Conservation (phyloP, 2,797 vertebrate species). For the Paratrypauchen microcephalus region DNA sequence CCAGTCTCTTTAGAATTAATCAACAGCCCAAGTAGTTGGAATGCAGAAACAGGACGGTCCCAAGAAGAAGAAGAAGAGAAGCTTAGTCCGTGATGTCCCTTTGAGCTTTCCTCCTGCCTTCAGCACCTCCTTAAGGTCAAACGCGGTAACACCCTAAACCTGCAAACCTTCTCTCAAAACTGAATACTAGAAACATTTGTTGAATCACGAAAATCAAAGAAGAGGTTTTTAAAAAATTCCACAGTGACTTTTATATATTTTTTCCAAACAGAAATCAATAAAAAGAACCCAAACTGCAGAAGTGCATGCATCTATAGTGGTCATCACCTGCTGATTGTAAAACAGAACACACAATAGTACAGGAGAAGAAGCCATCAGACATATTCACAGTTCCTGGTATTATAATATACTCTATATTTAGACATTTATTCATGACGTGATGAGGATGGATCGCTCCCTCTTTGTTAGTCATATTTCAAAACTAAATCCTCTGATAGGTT, state of each 20-base stretch:
- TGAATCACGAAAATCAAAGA: slow-evolving; percentile 44
- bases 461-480: slow-evolving; percentile 71
- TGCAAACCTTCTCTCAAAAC: slow-evolving; percentile 52
- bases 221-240: slow-evolving; percentile 25
- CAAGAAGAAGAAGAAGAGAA: slow-evolving; percentile 25
- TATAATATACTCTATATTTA: slow-evolving; percentile 79
- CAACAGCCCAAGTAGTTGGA: slow-evolving; percentile 56
- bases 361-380: slow-evolving; percentile 75
- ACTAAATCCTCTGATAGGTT: slow-evolving; percentile 68
- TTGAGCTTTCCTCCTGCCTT: slow-evolving; percentile 60
- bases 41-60: slow-evolving; percentile 46
- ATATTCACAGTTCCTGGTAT: slow-evolving; percentile 84
- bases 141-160: slow-evolving; percentile 65
- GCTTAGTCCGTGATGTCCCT: slow-evolving; percentile 37
- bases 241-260: slow-evolving; percentile 31
- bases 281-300: slow-evolving; percentile 64
- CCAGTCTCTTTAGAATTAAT: slow-evolving; percentile 35
- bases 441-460: slow-evolving; percentile 58
- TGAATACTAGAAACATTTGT: slow-evolving; percentile 37
- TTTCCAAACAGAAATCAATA: slow-evolving; percentile 39
- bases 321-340: slow-evolving; percentile 73
- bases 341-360: slow-evolving; percentile 75
- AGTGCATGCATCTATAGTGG: slow-evolving; percentile 82
- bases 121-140: slow-evolving; percentile 74
- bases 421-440: slow-evolving; percentile 72